phyloP scores from a whole-genome alignment of 2,888 invertebrate genomes.

The Lacanobia oleracea region DNA sequence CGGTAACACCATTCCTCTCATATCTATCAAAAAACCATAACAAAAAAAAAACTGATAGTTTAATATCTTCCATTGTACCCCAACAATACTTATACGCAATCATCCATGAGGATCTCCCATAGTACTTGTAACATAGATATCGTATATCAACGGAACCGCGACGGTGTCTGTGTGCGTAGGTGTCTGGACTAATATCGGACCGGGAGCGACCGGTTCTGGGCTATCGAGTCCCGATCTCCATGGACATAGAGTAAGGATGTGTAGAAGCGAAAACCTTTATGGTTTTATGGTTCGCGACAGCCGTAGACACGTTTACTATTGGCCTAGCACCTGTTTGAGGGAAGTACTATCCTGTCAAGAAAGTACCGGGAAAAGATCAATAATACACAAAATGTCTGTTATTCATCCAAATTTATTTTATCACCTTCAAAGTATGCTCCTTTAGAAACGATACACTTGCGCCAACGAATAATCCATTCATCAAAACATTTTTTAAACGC shows the following conservation, averaged over 20 bases:
- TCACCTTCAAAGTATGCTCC: too few species aligned
- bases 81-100: constrained; percentile 41
- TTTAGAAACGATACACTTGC: too few species aligned
- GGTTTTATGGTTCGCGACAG: not conserved
- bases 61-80: constrained; percentile 30
- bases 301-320: too few species aligned
- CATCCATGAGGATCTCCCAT: constrained; percentile 42
- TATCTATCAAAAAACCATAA: constrained; percentile 36
- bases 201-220: constrained; percentile 72
- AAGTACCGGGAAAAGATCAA: too few species aligned
- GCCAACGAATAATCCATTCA: too few species aligned
- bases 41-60: constrained; percentile 9
- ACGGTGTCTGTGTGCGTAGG: constrained; percentile 64
- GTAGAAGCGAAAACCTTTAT: constrained; percentile 3
- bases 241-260: constrained; percentile 24
- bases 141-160: constrained; percentile 61
- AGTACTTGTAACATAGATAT: constrained; percentile 46
- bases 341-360: too few species aligned
- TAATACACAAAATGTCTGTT: too few species aligned
- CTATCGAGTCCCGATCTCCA: constrained; percentile 61
- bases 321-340: too few species aligned
- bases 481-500: too few species aligned
- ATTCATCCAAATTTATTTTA: too few species aligned
- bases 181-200: constrained; percentile 66
- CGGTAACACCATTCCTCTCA: not conserved